Evolutionary conservation across 2,113 vertebrate species (phyloP).

Genomic region (Quiscalus mexicanus): DNA sequence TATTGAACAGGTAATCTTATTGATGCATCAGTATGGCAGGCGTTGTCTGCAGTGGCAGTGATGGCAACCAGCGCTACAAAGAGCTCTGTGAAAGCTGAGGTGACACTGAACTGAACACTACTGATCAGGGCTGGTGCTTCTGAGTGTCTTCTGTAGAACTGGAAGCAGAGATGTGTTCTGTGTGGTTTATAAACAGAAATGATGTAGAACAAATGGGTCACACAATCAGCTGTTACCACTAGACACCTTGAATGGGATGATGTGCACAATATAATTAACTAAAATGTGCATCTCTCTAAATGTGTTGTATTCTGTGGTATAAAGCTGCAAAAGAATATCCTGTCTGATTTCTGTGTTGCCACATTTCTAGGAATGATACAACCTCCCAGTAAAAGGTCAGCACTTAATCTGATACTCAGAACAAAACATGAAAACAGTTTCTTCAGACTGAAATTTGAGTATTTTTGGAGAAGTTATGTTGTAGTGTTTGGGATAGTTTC

Average conservation of each 20-base stretch:
- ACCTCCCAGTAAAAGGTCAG: background rate
- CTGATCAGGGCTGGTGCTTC: background rate
- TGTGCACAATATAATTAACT: background rate
- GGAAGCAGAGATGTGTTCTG: accelerated
- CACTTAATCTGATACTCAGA: background rate
- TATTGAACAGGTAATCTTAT: background rate
- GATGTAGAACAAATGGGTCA: background rate
- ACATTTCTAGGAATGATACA: background rate
- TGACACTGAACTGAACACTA: accelerated
- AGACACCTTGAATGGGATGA: background rate
- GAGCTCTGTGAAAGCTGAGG: background rate
- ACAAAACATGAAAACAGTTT: background rate
- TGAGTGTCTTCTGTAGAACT: background rate
- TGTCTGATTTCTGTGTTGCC: background rate
- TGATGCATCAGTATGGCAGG: background rate
- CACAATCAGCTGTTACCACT: background rate
- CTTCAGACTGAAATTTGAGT: background rate
- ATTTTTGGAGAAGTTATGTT: background rate
- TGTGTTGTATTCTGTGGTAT: background rate
- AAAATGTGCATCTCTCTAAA: background rate
- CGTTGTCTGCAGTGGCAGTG: accelerated
- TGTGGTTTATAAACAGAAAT: background rate
- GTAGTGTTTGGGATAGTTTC: background rate
- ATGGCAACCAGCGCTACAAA: background rate
- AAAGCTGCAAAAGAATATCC: background rate